Percentiles rank a stretch among this genome's conserved stretches.
phyloP scores from a whole-genome alignment of 64 coral and sea anemone genomes.

The Dendrophyllia cribrosa region DNA sequence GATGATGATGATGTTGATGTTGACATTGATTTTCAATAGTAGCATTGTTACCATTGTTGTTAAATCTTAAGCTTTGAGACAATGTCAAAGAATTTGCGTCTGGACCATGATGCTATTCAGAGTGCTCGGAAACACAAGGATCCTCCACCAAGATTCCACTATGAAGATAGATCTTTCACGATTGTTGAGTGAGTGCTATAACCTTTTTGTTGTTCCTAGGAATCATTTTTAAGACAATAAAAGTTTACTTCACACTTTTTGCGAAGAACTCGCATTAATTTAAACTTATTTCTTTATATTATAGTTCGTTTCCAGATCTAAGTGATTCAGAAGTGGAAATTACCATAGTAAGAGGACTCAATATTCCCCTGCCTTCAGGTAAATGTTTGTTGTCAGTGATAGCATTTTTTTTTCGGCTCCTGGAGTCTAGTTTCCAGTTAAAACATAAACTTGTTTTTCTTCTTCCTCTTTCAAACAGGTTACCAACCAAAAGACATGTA shows the following conservation, averaged over 20 bases:
- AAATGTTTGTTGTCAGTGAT: neutral
- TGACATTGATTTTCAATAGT: too few species aligned
- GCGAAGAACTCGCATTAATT: neutral
- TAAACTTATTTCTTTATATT: neutral
- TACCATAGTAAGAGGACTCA: slow-evolving; percentile 83
- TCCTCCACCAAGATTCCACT: slow-evolving; percentile 92
- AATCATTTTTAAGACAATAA: too few species aligned
- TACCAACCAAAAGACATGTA: slow-evolving; percentile 96
- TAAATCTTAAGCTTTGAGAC: slow-evolving; percentile 84
- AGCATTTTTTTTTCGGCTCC: neutral
- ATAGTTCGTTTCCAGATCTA: slow-evolving; percentile 93
- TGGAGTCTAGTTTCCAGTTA: too few species aligned
- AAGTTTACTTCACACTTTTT: neutral
- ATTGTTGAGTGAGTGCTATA: slow-evolving; percentile 86
- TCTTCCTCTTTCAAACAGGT: slow-evolving; percentile 58
- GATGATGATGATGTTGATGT: too few species aligned
- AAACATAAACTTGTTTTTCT: neutral
- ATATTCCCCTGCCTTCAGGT: slow-evolving; percentile 95
- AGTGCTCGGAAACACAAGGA: slow-evolving; percentile 91
- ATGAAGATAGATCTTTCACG: slow-evolving; percentile 95
- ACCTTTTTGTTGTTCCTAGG: neutral
- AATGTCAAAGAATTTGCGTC: slow-evolving; percentile 82
- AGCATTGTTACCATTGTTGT: too few species aligned
- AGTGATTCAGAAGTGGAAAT: slow-evolving; percentile 93
- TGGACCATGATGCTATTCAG: slow-evolving; percentile 87